A percentile compares a stretch with the other conserved stretches of the same genome.
Conservation (phyloP, 1,140 invertebrate genomes). For the Anoplophora glabripennis region DNA sequence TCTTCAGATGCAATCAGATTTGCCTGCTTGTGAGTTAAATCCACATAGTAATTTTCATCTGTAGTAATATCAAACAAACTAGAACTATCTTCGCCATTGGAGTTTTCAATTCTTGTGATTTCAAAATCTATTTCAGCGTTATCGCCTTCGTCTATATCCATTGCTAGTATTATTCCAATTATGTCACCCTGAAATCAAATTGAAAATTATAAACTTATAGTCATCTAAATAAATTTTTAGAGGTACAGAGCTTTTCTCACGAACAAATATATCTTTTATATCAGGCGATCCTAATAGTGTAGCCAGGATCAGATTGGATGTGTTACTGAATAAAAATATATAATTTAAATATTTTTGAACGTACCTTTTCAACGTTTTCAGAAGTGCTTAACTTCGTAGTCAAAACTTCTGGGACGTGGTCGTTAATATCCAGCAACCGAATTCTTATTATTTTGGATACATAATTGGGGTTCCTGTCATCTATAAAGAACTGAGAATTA, state of each 20-base stretch:
- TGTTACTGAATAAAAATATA: too few species aligned
- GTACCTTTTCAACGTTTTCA: slow-evolving; percentile 50
- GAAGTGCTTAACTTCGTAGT: slow-evolving; percentile 33
- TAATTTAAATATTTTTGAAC: slow-evolving; percentile 6
- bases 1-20: slow-evolving; percentile 46
- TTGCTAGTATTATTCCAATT: slow-evolving; percentile 15
- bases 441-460: slow-evolving; percentile 43
- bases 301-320: too few species aligned
- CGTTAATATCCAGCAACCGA: slow-evolving; percentile 55
- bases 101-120: slow-evolving; percentile 47
- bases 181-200: slow-evolving; percentile 42
- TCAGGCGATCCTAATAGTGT: too few species aligned
- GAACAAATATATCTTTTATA: too few species aligned
- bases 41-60: slow-evolving; percentile 29
- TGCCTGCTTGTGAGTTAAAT: slow-evolving; percentile 37
- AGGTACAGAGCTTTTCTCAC: too few species aligned
- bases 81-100: slow-evolving; percentile 39
- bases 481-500: not conserved
- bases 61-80: slow-evolving; percentile 50
- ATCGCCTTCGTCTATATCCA: slow-evolving; percentile 50
- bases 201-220: not conserved
- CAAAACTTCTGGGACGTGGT: slow-evolving; percentile 51
- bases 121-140: slow-evolving; percentile 52
- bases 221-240: too few species aligned
- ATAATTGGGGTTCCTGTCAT: not conserved